phyloP scores from a whole-genome alignment of 2,888 invertebrate species.

The Rhorus exstirpatorius region DNA sequence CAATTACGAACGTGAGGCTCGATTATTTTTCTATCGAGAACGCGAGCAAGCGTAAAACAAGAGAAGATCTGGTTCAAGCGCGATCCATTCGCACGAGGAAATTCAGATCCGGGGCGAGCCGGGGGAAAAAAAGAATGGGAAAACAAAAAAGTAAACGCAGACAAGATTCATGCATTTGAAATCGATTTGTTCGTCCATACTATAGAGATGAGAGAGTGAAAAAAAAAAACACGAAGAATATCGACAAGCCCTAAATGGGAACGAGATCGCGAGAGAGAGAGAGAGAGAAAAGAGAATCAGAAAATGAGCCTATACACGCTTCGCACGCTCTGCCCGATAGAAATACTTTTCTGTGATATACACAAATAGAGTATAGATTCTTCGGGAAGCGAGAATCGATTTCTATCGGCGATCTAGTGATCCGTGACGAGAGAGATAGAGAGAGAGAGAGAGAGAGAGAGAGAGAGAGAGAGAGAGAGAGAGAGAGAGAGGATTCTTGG shows the following conservation, averaged over 20 bases:
- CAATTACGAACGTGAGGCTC: not conserved
- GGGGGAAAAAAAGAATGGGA: not conserved
- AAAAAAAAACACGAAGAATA: not conserved
- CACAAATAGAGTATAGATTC: constrained; percentile 53
- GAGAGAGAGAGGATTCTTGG: constrained; percentile 36
- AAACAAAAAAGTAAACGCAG: not conserved
- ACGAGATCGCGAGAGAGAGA: not conserved
- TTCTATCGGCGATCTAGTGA: constrained; percentile 68
- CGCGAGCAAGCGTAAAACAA: too few species aligned
- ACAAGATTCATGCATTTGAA: not conserved
- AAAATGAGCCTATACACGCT: constrained; percentile 43
- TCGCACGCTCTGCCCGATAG: constrained; percentile 46
- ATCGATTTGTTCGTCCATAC: too few species aligned
- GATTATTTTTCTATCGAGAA: not conserved
- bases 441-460: constrained; percentile 13
- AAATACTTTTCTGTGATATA: constrained; percentile 45
- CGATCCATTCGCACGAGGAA: not conserved
- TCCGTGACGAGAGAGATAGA: constrained; percentile 56
- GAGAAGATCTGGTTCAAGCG: not conserved
- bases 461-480: constrained; percentile 42
- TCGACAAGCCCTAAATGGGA: constrained; percentile 34
- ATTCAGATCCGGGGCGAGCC: not conserved
- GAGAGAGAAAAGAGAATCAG: constrained; percentile 12
- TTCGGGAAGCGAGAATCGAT: constrained; percentile 61
- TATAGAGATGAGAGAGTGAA: not conserved